phyloP scores from a whole-genome alignment of 35 echinoderm and acorn worm genomes.

The Antedon bifida region DNA sequence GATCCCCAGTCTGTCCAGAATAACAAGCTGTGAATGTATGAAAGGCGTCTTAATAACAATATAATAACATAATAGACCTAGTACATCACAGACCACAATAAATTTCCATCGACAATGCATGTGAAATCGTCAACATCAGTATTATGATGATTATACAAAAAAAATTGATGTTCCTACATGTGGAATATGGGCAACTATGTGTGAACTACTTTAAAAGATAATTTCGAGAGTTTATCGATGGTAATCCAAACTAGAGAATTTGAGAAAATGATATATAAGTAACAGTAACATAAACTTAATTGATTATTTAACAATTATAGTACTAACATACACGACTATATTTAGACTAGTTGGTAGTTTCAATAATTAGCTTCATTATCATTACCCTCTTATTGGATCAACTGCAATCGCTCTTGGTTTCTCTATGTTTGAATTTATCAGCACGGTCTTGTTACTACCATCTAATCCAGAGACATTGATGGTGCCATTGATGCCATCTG shows the following conservation, averaged over 20 bases:
- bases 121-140: too few relatives aligned
- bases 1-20: slow-evolving; percentile 59
- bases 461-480: slow-evolving; percentile 33
- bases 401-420: slow-evolving; percentile 35
- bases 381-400: slow-evolving; percentile 19
- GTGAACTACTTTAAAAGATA: too few relatives aligned
- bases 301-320: not conserved
- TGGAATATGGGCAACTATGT: too few relatives aligned
- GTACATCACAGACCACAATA: not conserved
- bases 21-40: slow-evolving; percentile 7
- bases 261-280: too few relatives aligned
- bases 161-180: too few relatives aligned
- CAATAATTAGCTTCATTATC: not conserved
- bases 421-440: slow-evolving; percentile 32
- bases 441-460: slow-evolving; percentile 21
- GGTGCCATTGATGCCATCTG: slow-evolving; percentile 20
- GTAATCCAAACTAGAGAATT: too few relatives aligned
- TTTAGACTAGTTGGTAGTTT: too few relatives aligned
- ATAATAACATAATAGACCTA: not conserved
- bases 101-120: too few relatives aligned
- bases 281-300: too few relatives aligned
- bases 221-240: too few relatives aligned
- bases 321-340: not conserved
- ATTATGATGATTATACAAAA: too few relatives aligned
- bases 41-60: not conserved